These are phyloP conservation scores for Biston stratarius DNA, from an alignment of 2,888 invertebrate genomes.

Conservation along the genomic window DNA sequence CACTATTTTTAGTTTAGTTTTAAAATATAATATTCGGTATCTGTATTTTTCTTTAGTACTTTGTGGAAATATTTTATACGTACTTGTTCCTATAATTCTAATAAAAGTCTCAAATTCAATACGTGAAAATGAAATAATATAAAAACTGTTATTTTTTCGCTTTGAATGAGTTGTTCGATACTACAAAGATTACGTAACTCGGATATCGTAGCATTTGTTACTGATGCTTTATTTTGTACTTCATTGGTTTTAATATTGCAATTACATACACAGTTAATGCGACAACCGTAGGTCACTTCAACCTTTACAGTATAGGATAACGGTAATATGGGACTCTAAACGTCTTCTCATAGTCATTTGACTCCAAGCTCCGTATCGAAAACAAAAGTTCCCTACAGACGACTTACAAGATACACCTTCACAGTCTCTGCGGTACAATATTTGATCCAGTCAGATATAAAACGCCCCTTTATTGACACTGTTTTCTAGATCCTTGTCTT, in stretches of 20 bases:
- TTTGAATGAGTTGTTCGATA: no score
- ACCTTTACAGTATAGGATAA: constrained; percentile 1
- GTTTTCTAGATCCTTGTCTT: constrained; percentile 11
- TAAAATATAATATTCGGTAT: no score
- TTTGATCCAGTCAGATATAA: constrained; percentile 26
- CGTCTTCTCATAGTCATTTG: neutral
- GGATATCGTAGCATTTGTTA: neutral
- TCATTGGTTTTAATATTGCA: neutral
- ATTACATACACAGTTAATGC: neutral
- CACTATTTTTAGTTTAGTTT: no score
- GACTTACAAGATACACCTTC: constrained; percentile 26
- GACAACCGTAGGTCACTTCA: neutral
- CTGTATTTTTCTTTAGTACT: no score
- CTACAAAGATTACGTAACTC: neutral
- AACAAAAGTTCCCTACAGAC: constrained; percentile 32
- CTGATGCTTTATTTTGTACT: neutral
- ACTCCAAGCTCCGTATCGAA: constrained; percentile 17
- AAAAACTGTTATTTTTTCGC: no score
- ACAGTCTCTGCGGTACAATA: constrained; percentile 16
- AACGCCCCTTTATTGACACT: constrained; percentile 13
- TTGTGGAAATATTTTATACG: no score
- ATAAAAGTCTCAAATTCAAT: no score
- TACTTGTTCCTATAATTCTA: no score
- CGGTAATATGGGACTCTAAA: neutral
- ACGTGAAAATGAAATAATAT: no score